Conservation (phyloP, 2,888 invertebrate genomes). For the Patella depressa region DNA sequence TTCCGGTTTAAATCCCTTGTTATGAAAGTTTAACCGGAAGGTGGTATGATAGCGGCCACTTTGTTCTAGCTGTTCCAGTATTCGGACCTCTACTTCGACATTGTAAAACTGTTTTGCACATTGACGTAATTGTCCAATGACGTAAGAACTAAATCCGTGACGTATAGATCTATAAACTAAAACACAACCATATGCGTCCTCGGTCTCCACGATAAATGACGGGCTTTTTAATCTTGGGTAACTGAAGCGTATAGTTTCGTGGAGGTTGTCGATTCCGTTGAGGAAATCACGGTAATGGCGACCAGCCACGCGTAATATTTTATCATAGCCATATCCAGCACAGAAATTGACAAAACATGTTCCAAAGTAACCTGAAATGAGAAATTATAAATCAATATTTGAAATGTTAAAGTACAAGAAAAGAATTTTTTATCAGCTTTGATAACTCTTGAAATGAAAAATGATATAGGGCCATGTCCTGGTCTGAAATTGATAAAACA, state of each 20-base stretch:
- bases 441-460: too few species aligned
- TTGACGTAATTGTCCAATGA: slow-evolving; percentile 83
- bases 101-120: slow-evolving; percentile 88
- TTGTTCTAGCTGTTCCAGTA: slow-evolving; percentile 53
- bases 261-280: slow-evolving; percentile 92
- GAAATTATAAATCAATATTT: not conserved
- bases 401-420: too few species aligned
- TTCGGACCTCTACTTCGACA: slow-evolving; percentile 78
- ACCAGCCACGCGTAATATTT: slow-evolving; percentile 88
- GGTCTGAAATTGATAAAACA: too few species aligned
- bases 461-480: too few species aligned
- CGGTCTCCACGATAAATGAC: slow-evolving; percentile 89
- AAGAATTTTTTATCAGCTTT: too few species aligned
- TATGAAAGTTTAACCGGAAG: slow-evolving; percentile 88
- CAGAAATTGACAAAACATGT: slow-evolving; percentile 91
- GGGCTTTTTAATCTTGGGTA: slow-evolving; percentile 93
- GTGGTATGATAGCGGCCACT: slow-evolving; percentile 56
- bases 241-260: slow-evolving; percentile 90
- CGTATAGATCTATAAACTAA: slow-evolving; percentile 86
- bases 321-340: slow-evolving; percentile 91
- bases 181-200: slow-evolving; percentile 86
- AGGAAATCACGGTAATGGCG: slow-evolving; percentile 91
- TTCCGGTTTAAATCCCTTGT: slow-evolving; percentile 79
- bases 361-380: slow-evolving; percentile 79
- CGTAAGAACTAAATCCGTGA: slow-evolving; percentile 74